phyloP scores from a whole-genome alignment of 2,888 invertebrate genomes.

The Tachina lurida region DNA sequence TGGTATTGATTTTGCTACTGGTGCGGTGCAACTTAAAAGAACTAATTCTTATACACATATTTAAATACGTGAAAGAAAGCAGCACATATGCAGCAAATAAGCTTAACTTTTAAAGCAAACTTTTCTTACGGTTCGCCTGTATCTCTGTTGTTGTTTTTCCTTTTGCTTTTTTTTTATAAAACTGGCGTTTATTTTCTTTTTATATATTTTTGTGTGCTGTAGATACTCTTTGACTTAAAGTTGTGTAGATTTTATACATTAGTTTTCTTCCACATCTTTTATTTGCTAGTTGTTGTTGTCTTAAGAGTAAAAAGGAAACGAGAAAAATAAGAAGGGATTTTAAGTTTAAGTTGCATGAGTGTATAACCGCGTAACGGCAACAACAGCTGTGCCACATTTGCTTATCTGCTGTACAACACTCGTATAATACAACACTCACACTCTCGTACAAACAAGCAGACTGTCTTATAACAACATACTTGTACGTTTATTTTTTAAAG shows the following conservation, averaged over 20 bases:
- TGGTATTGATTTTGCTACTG: slow-evolving; percentile 41
- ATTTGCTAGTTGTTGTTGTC: slow-evolving; percentile 37
- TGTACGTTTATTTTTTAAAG: not conserved
- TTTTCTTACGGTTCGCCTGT: slow-evolving; percentile 35
- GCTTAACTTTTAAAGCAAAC: slow-evolving; percentile 67
- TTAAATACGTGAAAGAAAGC: slow-evolving; percentile 17
- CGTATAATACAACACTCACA: slow-evolving; percentile 6
- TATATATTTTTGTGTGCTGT: slow-evolving; percentile 8
- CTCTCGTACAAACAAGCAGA: not conserved
- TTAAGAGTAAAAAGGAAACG: slow-evolving; percentile 20
- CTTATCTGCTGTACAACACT: slow-evolving; percentile 70
- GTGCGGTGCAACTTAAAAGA: slow-evolving; percentile 1
- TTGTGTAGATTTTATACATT: slow-evolving; percentile 35
- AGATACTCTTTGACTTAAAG: slow-evolving; percentile 36
- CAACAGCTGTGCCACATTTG: slow-evolving; percentile 71
- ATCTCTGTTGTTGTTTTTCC: slow-evolving; percentile 13
- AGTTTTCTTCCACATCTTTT: slow-evolving; percentile 15
- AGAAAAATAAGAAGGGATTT: slow-evolving; percentile 39
- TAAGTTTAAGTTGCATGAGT: slow-evolving; percentile 56
- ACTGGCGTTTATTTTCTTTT: slow-evolving; percentile 27
- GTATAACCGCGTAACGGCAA: slow-evolving; percentile 71
- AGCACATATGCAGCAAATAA: slow-evolving; percentile 70
- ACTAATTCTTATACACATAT: slow-evolving; percentile 2
- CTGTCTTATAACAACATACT: not conserved
- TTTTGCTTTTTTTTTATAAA: slow-evolving; percentile 38